Conservation (phyloP, 2,113 vertebrate genomes). For the Rhagologus leucostigma region DNA sequence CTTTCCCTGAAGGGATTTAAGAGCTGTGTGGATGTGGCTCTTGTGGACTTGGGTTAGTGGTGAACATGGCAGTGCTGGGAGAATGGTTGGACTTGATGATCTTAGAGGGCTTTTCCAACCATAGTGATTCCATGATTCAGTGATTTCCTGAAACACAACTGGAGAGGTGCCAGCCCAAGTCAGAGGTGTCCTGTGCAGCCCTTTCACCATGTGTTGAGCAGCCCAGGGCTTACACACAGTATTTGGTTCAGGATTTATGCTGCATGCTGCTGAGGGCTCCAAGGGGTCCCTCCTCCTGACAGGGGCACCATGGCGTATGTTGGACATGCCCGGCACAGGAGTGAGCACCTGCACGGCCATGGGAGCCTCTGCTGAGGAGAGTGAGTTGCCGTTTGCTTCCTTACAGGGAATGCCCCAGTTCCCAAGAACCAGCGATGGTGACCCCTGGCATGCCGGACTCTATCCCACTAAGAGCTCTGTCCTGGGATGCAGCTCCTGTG, state of each 20-base stretch:
- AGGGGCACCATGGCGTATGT: neutral
- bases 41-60: neutral
- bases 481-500: neutral
- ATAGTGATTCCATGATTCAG: neutral
- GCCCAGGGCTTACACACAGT: neutral
- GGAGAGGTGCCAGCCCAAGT: neutral
- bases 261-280: neutral
- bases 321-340: accelerated
- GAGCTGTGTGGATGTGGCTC: neutral
- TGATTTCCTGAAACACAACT: neutral
- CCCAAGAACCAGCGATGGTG: neutral
- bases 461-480: neutral
- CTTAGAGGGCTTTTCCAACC: neutral
- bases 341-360: neutral
- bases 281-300: neutral
- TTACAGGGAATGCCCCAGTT: neutral
- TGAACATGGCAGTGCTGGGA: neutral
- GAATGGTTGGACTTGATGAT: neutral
- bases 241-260: neutral
- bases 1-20: too few species aligned
- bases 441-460: neutral
- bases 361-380: neutral
- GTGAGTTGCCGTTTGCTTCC: neutral
- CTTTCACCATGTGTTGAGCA: accelerated
- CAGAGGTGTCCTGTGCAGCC: neutral